These are phyloP conservation scores for Xenentodon cancila DNA, from an alignment of 2,797 vertebrate species.

Conservation along the genomic window DNA sequence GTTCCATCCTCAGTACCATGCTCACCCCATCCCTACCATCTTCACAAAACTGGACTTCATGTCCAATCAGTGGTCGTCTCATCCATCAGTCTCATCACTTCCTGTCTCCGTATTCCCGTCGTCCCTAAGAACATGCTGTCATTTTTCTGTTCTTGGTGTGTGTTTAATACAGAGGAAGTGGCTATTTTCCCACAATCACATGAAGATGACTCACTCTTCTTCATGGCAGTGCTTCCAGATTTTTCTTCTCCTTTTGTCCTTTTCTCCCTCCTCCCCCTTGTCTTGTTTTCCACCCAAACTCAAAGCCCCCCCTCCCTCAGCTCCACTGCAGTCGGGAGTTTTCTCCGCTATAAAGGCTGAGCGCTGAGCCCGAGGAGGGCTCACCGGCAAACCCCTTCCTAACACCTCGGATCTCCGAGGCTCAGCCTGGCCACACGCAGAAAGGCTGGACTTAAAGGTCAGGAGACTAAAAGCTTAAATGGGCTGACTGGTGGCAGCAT, in stretches of 20 bases:
- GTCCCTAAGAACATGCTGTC: conserved; percentile 10
- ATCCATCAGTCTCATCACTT: conserved; percentile 12
- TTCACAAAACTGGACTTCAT: not conserved
- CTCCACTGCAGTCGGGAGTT: conserved; percentile 27
- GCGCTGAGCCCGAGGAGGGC: conserved; percentile 42
- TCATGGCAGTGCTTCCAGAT: conserved; percentile 61
- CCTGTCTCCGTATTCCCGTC: not conserved
- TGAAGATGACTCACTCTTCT: conserved; percentile 75
- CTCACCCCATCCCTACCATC: not conserved
- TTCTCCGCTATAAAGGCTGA: conserved; percentile 37
- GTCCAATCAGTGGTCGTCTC: not conserved
- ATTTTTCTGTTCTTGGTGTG: conserved; percentile 44
- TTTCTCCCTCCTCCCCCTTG: conserved; percentile 13
- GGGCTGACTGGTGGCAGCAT: conserved; percentile 14
- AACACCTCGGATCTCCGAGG: conserved; percentile 61
- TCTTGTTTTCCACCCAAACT: not conserved
- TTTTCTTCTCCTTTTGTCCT: conserved; percentile 66
- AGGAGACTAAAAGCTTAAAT: conserved; percentile 32
- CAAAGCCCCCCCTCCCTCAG: not conserved
- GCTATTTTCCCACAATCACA: conserved; percentile 73
- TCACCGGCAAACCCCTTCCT: conserved; percentile 55
- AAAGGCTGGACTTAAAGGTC: conserved; percentile 23
- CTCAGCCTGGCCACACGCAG: conserved; percentile 52
- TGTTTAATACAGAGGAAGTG: conserved; percentile 70
- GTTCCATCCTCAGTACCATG: conserved; percentile 27